Conservation (phyloP, 2,113 vertebrate genomes). For the Notarius lentiginosus region DNA sequence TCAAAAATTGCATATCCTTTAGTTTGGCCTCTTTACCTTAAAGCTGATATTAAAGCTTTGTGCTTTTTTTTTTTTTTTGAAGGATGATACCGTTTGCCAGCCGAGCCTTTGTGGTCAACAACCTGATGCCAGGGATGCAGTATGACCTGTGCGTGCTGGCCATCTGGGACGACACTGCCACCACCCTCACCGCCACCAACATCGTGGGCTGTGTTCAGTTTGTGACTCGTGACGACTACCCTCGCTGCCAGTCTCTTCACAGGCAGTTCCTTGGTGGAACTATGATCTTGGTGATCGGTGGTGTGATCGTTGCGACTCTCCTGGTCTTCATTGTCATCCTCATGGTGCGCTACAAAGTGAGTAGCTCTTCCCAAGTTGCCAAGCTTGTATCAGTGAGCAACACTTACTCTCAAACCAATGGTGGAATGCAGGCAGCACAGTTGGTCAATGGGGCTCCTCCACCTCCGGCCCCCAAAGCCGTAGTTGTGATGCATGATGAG, state of each 20-base stretch:
- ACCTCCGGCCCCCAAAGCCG: constrained; percentile 70
- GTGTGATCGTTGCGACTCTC: constrained; percentile 91
- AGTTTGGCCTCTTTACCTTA: constrained; percentile 56
- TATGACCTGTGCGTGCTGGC: constrained; percentile 96
- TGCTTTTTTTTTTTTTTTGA: constrained; percentile 36
- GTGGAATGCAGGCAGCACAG: constrained; percentile 77
- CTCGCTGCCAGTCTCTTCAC: constrained; percentile 91
- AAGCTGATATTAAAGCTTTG: constrained; percentile 26
- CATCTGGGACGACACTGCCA: constrained; percentile 95
- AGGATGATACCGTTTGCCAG: constrained; percentile 95
- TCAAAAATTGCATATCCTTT: constrained; percentile 46
- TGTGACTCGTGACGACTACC: constrained; percentile 89
- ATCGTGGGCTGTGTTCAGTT: constrained; percentile 94
- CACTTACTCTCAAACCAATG: constrained; percentile 91
- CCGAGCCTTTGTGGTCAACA: constrained; percentile 93
- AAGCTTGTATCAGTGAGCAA: constrained; percentile 89
- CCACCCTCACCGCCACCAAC: constrained; percentile 93
- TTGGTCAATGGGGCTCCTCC: constrained; percentile 60
- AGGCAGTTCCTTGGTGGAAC: constrained; percentile 93
- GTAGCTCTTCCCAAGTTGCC: constrained; percentile 78
- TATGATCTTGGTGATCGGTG: constrained; percentile 95
- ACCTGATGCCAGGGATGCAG: constrained; percentile 90
- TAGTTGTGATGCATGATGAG: constrained; percentile 88
- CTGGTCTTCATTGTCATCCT: constrained; percentile 95
- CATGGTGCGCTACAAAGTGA: constrained; percentile 92